A percentile compares a stretch with the other conserved stretches of the same genome.
These are phyloP conservation scores for Aegotheles bennettii DNA, from an alignment of 2,113 vertebrate species.

Conservation along the genomic window DNA sequence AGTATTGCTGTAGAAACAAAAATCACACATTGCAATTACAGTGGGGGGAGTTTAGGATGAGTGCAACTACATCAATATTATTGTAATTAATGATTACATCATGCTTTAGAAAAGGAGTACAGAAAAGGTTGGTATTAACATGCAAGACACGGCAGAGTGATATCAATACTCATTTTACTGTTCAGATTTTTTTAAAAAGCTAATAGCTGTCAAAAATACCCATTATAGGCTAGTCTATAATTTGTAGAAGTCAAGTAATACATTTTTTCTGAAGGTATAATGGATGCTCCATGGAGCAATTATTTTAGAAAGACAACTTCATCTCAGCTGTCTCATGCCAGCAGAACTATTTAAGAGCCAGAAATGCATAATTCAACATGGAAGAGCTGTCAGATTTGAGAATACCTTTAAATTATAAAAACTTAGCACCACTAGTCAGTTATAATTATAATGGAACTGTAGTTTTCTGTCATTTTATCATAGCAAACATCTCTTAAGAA, in stretches of 20 bases:
- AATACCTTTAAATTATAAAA: constrained; percentile 88
- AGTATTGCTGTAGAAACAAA: background rate
- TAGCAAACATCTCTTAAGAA: constrained; percentile 79
- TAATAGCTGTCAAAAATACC: constrained; percentile 86
- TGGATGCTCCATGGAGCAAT: constrained; percentile 84
- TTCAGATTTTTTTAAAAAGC: constrained; percentile 72
- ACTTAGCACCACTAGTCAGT: constrained; percentile 78
- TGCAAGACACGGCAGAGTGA: constrained; percentile 72
- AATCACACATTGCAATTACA: background rate
- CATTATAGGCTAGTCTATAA: constrained; percentile 86
- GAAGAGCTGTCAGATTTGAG: constrained; percentile 82
- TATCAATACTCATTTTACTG: constrained; percentile 83
- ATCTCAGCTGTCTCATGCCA: constrained; percentile 82
- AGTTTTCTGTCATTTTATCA: constrained; percentile 82
- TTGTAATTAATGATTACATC: constrained; percentile 77
- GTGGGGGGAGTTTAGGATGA: constrained; percentile 37
- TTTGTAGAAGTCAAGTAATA: constrained; percentile 86
- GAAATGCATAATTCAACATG: constrained; percentile 82
- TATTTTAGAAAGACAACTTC: constrained; percentile 88
- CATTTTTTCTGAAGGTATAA: constrained; percentile 86
- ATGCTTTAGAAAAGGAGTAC: constrained; percentile 62
- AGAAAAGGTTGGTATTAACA: constrained; percentile 75
- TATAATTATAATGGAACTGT: constrained; percentile 83
- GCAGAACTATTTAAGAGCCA: constrained; percentile 84
- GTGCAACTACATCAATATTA: constrained; percentile 70